Base-by-base conservation (phyloP, 1,140 invertebrate genomes). In the Calosoma granatense region DNA sequence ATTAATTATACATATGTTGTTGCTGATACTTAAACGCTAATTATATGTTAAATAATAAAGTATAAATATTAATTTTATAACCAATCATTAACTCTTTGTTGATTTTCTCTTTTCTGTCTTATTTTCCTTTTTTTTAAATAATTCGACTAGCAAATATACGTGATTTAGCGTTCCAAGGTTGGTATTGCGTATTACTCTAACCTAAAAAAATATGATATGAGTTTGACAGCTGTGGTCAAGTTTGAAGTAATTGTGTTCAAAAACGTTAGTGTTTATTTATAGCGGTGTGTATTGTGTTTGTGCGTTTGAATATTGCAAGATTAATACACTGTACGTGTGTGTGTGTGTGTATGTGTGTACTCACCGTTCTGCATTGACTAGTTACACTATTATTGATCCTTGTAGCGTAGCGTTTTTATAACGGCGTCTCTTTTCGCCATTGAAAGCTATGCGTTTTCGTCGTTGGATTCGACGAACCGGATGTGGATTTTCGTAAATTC, bases 391-490 rank as follows among this genome's bases (percentile, higher is more conserved):
- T 9, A n/a, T 36, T 36, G n/a, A 36, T 36, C n/a, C n/a, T 36
- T 36, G n/a, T 36, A 9, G n/a, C 26, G 6, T n/a, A 9, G 26
- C n/a, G n/a, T n/a, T 20, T 43, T 65, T 74, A 75, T 60, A 84
- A 73, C 9, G 81, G 82, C 20, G 82, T 84, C 69, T 88, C 85
- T 72, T 87, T 87, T 61, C 86, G 82, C 76, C 86, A 81, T 61
- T 85, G 83, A 64, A 86, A 79, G 64, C 82, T 84, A 68, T 82
- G 82, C 20, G 82, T 80, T 67, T 83, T 77, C 55, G 74, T 65
- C 65, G 77, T 69, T 60, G 73, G 63, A 63, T 69, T 67, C 66
- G 60, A 59, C 69, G 66, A 58, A 69, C 74, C 54, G 61, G 70
- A 61, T 66, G 76, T 70, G 20, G 69, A 72, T 60, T 75, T 70